These are phyloP conservation scores for Dryococelus australis DNA, from an alignment of 2,888 invertebrate genomes.

Conservation along the genomic window DNA sequence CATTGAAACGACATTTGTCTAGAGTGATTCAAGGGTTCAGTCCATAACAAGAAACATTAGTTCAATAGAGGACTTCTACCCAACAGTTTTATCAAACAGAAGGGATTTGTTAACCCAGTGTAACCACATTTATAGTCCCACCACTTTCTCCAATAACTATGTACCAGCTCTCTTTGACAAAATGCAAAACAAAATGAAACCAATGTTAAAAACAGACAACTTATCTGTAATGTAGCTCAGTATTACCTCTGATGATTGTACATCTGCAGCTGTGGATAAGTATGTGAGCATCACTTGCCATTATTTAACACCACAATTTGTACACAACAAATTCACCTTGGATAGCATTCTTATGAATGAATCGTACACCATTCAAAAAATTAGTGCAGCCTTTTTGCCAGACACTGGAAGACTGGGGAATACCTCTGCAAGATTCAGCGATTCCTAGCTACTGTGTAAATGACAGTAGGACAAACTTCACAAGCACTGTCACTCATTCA, in stretches of 20 bases:
- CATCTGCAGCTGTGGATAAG: slow-evolving; percentile 25
- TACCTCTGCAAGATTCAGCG: not conserved
- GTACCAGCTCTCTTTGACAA: not conserved
- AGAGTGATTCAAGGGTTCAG: not conserved
- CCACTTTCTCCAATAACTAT: slow-evolving; percentile 12
- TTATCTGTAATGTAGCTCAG: not conserved
- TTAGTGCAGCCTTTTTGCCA: too few species aligned
- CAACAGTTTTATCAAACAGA: not conserved
- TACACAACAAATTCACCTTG: too few species aligned
- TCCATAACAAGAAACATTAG: slow-evolving; percentile 12
- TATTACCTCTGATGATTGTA: slow-evolving; percentile 22
- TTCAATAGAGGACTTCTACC: slow-evolving; percentile 19
- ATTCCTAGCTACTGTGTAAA: too few species aligned
- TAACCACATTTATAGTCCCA: not conserved
- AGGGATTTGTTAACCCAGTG: not conserved
- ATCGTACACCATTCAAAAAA: too few species aligned
- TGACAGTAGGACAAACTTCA: not conserved
- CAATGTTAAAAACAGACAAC: not conserved
- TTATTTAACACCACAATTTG: not conserved
- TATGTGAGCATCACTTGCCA: slow-evolving; percentile 21
- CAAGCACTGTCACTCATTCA: not conserved
- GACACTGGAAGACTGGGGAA: too few species aligned
- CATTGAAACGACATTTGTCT: too few species aligned
- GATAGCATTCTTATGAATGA: not conserved
- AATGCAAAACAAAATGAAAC: not conserved